A percentile compares a stretch with the other conserved stretches of the same genome.
Evolutionary conservation across 2,113 vertebrate genomes (phyloP).

Genomic region (Heterotilapia buettikoferi): DNA sequence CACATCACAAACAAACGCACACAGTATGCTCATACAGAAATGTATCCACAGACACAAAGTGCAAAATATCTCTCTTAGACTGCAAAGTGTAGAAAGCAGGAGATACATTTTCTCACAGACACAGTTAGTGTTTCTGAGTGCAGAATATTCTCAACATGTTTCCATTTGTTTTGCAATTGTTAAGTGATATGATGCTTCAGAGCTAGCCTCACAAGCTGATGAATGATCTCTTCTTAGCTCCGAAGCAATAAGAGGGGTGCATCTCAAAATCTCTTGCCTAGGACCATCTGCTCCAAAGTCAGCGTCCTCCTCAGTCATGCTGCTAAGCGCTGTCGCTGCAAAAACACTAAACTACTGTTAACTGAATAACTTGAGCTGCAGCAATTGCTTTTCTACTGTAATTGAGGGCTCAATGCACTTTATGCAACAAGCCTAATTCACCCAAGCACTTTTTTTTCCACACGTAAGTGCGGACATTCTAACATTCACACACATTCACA

Average conservation of each 20-base stretch:
- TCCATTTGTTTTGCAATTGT: background rate
- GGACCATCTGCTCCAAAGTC: background rate
- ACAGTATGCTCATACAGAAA: background rate
- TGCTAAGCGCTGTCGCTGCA: background rate
- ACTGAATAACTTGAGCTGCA: background rate
- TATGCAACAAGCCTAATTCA: background rate
- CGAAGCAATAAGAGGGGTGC: background rate
- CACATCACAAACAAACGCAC: background rate
- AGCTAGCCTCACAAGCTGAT: background rate
- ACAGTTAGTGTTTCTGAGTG: background rate
- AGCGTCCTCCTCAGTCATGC: background rate
- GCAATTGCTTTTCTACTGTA: background rate
- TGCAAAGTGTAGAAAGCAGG: background rate
- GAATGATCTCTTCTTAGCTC: background rate
- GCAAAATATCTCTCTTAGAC: background rate
- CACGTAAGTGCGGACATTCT: background rate
- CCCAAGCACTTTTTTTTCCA: accelerated
- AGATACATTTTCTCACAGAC: background rate
- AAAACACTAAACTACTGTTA: background rate
- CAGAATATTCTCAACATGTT: background rate
- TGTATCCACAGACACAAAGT: background rate
- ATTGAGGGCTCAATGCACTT: background rate
- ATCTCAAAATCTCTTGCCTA: background rate
- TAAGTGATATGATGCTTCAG: background rate
- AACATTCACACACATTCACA: background rate